phyloP scores from a whole-genome alignment of 2,113 vertebrate genomes.

The Arvicanthis niloticus region DNA sequence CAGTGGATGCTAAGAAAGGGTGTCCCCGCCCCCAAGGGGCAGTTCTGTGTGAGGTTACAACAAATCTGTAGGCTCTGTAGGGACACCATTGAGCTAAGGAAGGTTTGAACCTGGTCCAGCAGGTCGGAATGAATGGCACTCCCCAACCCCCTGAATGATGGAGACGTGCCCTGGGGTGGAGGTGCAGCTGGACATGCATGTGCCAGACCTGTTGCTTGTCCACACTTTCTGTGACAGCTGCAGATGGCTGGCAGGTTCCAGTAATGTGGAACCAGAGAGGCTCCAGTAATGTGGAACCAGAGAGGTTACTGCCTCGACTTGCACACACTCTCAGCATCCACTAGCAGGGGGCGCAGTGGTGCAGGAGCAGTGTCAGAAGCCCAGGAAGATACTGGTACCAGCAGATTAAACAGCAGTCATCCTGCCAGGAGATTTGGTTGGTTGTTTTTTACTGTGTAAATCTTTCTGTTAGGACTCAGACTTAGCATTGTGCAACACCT shows the following conservation, averaged over 20 bases:
- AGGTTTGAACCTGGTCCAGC: background rate
- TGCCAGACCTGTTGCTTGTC: background rate
- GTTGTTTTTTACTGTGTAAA: background rate
- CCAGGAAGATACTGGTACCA: too few species aligned
- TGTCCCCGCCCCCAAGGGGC: background rate
- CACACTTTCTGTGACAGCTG: background rate
- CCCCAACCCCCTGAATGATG: background rate
- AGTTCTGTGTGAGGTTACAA: background rate
- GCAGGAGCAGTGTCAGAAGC: background rate
- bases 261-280: too few species aligned
- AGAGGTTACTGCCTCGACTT: background rate
- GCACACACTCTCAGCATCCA: background rate
- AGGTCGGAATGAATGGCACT: background rate
- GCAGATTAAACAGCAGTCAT: background rate
- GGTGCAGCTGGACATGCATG: background rate
- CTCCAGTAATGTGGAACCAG: rapidly evolving
- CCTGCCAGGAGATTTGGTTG: background rate
- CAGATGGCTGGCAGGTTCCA: rapidly evolving
- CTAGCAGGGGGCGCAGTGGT: background rate
- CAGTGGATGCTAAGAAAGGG: background rate
- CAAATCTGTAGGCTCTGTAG: background rate
- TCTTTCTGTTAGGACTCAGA: background rate
- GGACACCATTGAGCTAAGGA: background rate
- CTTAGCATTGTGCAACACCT: rapidly evolving
- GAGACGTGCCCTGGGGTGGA: background rate